Evolutionary conservation across 2,113 vertebrate species (phyloP).

Genomic region (Mastomys natalensis): DNA sequence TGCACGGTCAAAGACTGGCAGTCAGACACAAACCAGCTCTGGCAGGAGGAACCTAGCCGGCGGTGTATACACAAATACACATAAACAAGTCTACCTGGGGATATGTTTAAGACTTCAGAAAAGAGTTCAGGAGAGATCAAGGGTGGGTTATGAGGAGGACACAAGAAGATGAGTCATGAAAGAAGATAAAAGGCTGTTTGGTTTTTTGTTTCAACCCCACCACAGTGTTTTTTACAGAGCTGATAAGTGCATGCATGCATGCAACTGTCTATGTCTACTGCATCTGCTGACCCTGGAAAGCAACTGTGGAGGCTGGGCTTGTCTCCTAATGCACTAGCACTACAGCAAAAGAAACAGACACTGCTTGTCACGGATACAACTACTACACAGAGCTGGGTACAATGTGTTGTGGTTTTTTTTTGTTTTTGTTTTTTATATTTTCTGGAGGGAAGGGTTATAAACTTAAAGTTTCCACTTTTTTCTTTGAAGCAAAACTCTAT

Average conservation of each 20-base stretch:
- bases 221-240: background rate
- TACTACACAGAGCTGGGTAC: rapidly evolving
- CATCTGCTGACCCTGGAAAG: too few relatives aligned
- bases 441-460: background rate
- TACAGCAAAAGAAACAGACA: background rate
- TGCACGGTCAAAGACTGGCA: background rate
- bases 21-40: background rate
- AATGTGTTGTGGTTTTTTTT: background rate
- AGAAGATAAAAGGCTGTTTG: too few relatives aligned
- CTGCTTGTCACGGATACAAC: background rate
- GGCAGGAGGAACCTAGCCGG: background rate
- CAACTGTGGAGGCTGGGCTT: background rate
- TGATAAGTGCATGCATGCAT: background rate
- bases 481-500: background rate
- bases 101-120: background rate
- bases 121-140: background rate
- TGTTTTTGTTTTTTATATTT: background rate
- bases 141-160: background rate
- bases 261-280: background rate
- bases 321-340: background rate
- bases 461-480: background rate
- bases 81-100: background rate
- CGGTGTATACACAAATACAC: too few relatives aligned
- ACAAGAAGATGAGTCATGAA: background rate
- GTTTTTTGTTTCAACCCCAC: background rate